Evolutionary conservation across 2,888 invertebrate genomes (phyloP).

Genomic region (Patella pellucida): DNA sequence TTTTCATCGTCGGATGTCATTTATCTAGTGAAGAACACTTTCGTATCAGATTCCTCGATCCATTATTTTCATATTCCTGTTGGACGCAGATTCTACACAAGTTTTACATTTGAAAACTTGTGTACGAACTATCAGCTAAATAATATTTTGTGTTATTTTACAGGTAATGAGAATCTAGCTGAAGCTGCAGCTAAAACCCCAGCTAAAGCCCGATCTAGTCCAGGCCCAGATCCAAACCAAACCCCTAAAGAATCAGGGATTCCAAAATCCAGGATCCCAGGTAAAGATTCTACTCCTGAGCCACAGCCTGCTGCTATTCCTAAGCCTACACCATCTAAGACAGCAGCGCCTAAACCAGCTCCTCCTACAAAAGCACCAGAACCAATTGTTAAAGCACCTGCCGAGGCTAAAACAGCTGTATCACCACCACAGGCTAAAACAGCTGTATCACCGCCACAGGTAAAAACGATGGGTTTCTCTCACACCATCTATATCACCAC

Average conservation of each 20-base stretch:
- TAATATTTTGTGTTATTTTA: neutral
- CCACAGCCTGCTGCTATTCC: constrained; percentile 2
- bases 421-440: neutral
- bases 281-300: constrained; percentile 19
- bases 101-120: too few relatives aligned
- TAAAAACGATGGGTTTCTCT: too few relatives aligned
- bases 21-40: too few relatives aligned
- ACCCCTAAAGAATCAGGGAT: constrained; percentile 22
- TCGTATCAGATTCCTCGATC: too few relatives aligned
- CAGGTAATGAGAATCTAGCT: constrained; percentile 57
- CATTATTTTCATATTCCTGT: too few relatives aligned
- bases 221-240: constrained; percentile 30
- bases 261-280: constrained; percentile 26
- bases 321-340: neutral
- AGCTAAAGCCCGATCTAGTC: constrained; percentile 39
- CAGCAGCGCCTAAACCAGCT: neutral
- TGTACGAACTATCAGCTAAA: neutral
- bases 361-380: constrained; percentile 11
- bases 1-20: too few relatives aligned
- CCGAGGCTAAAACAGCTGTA: constrained; percentile 19
- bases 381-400: constrained; percentile 18
- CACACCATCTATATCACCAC: too few relatives aligned
- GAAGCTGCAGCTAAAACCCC: constrained; percentile 36
- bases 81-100: too few relatives aligned
- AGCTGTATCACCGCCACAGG: too few relatives aligned